Evolutionary conservation across 2,888 invertebrate species (phyloP), one percentile per base, ranked within the genome.

Genomic region (Troilus luridus): DNA sequence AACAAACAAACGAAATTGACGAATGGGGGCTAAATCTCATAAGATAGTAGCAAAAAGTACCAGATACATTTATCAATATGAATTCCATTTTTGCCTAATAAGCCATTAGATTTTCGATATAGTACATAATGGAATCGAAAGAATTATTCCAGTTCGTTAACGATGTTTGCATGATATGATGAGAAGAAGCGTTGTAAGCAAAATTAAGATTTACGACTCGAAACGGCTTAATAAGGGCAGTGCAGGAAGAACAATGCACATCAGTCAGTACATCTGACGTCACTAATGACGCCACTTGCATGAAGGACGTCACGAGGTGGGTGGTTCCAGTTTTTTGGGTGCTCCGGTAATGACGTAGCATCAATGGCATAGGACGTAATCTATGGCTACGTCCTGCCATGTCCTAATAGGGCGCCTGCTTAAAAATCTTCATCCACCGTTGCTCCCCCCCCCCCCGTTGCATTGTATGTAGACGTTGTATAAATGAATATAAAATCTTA

Each of bases 271-370:
- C n/a, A 62, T 89, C 67, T 89, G 89, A 89, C 89, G 89, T 89
- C 89, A 89, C 64, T 88, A 60, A 77, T 77, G 72, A 77, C 72
- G 19, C 62, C 88, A 60, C 59, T 27, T 27, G 67, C 67, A 89
- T 89, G 89, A 89, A 62, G n/a, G 60, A 89, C 89, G 62, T 89
- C 89, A 89, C 89, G 24, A 89, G 21, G 89, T 89, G 89, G 89
- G 89, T 62, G 89, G 67, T 67, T 64, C 62, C 89, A 41, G 60
- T 67, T 54, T 89, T 64, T 64, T 62, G 19, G 64, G 88, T 1
- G 11, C 85, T 58, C 85, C 6, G 56, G 56, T 85, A 85, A 85
- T 85, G 85, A 85, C 85, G 56, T 24, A 85, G 85, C 56, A 85
- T 85, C 85, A 54, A 56, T 85, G 81, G n/a, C 21, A 85, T 85